Base-by-base conservation (phyloP, 2,888 invertebrate genomes). In the Hanleya hanleyi region DNA sequence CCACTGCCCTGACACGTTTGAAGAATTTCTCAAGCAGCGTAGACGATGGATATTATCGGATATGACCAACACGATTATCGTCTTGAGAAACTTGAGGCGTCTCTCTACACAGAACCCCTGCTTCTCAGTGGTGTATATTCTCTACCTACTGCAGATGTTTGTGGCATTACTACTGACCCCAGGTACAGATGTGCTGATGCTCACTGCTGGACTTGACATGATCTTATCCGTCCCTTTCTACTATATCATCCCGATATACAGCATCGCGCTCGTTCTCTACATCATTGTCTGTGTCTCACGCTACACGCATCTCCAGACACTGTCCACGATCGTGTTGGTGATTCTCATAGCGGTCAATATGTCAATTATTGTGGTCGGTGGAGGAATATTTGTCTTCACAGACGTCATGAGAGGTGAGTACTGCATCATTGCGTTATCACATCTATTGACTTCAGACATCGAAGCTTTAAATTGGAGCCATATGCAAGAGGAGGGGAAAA, bases 21-120 rank as follows among this genome's bases (percentile, higher is more conserved):
- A 72, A 12, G 84, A 84, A 66, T 84, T 84, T 62, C 77, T 84
- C 74, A 83, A 81, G 47, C 83, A 83, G 65, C 57, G 84, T 15
- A 71, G 83, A n/a, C 75, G 83, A 7, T 84, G 84, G 84, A 75
- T 84, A 22, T 70, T 84, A 22, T 84, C 84, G 0, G 83, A 83
- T 70, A 78, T 82, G 38, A 80, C 82, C 57, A 84, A 84, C 69
- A 79, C 80, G 5, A 49, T 80, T 12, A 73, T 84, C 15, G 81
- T 83, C 15, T 73, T 79, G 36, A 70, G 65, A 26, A 83, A 83
- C 70, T 51, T 83, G 9, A 62, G 70, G 29, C 66, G 67, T 9
- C 68, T 81, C 32, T 67, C 75, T 9, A 73, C 68, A 15, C 70
- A 67, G 5, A 84, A 83, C 49, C 75, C 77, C 33, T 76, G 77